A percentile compares a stretch with the other conserved stretches of the same genome.
Evolutionary conservation across 2,113 vertebrate species (phyloP).

Genomic region (Rhea pennata): DNA sequence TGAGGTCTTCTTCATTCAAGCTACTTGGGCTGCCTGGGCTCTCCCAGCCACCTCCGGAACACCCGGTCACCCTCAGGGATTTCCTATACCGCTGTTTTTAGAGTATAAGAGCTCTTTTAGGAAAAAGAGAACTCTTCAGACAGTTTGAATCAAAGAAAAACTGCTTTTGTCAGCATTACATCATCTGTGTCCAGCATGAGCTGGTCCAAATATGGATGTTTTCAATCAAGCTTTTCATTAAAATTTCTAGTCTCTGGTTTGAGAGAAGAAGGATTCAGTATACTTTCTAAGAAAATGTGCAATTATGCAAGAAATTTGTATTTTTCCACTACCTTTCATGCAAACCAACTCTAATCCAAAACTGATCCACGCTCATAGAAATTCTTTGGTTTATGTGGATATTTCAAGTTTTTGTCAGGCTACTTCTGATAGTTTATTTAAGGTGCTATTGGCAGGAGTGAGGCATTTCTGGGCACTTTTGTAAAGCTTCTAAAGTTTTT

Average conservation of each 20-base stretch:
- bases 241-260: background rate
- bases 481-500: conserved; percentile 17
- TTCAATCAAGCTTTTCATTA: background rate
- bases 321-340: background rate
- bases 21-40: background rate
- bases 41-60: background rate
- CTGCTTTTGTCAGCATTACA: background rate
- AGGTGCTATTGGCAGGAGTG: background rate
- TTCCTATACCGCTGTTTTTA: background rate
- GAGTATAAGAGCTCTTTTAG: too few relatives aligned
- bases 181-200: background rate
- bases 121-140: background rate
- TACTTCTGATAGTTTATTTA: conserved; percentile 34
- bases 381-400: background rate
- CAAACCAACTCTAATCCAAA: background rate
- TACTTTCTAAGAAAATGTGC: background rate
- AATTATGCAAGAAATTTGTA: background rate
- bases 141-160: background rate
- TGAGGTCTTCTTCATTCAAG: background rate
- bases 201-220: background rate
- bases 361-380: background rate
- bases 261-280: background rate
- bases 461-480: conserved; percentile 11
- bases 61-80: background rate
- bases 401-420: conserved; percentile 18